Percentiles rank a stretch among this genome's conserved stretches.
phyloP scores from a whole-genome alignment of 1,140 invertebrate species.

The Bombus superbus region DNA sequence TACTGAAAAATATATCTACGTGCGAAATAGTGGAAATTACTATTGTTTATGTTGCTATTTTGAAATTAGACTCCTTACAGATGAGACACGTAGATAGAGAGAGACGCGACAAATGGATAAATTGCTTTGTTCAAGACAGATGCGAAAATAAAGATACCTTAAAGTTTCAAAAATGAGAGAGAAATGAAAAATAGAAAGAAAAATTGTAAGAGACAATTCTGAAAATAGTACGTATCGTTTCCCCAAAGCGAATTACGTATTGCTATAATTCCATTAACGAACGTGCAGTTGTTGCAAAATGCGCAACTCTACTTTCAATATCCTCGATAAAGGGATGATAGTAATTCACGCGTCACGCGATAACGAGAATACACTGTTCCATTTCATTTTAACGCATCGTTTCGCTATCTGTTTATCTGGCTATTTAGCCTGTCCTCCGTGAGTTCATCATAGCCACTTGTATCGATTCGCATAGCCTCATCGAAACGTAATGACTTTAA shows the following conservation, averaged over 20 bases:
- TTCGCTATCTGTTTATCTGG: conserved; percentile 62
- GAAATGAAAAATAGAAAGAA: no score
- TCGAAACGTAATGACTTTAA: conserved; percentile 58
- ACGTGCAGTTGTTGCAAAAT: not conserved
- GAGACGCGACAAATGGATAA: no score
- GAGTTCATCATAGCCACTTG: not conserved
- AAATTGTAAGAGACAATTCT: no score
- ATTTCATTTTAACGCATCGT: conserved; percentile 39
- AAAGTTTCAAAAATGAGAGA: no score
- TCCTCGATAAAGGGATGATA: conserved; percentile 14
- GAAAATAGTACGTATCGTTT: no score
- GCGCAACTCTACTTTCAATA: not conserved
- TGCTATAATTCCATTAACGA: not conserved
- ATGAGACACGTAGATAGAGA: no score
- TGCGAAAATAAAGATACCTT: no score
- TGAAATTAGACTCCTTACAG: no score
- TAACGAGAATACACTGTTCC: not conserved
- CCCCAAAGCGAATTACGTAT: no score
- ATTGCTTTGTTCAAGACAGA: no score
- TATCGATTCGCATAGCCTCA: conserved; percentile 53
- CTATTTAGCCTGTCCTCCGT: conserved; percentile 37
- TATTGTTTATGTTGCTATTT: no score
- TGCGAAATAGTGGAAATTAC: no score
- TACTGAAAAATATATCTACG: not conserved
- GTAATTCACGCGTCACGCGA: conserved; percentile 47